phyloP scores from a whole-genome alignment of 2,797 vertebrate genomes.

The Eptatretus atami region DNA sequence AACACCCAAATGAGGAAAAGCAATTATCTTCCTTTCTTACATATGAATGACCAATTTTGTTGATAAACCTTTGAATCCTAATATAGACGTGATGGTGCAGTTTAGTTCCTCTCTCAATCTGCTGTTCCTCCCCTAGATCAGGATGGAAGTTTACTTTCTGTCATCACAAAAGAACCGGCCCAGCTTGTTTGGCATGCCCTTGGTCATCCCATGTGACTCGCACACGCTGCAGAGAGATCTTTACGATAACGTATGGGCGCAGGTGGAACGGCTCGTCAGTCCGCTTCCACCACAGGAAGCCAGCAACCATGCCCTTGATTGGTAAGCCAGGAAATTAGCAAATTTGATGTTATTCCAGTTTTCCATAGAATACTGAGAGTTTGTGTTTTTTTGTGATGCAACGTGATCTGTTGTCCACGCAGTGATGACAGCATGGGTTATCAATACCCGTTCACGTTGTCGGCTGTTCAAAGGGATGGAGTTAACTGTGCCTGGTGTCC shows the following conservation, averaged over 20 bases:
- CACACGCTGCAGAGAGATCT: slow-evolving; percentile 65
- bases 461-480: slow-evolving; percentile 75
- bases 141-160: slow-evolving; percentile 76
- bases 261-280: slow-evolving; percentile 80
- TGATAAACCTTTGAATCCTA: no score
- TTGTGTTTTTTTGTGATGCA: no score
- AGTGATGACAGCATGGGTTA: slow-evolving; percentile 97
- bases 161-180: slow-evolving; percentile 91
- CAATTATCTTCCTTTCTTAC: no score
- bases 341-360: no score
- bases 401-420: slow-evolving; percentile 9
- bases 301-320: slow-evolving; percentile 92
- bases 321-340: slow-evolving; percentile 20
- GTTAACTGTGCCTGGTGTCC: slow-evolving; percentile 88
- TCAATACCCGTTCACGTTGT: slow-evolving; percentile 79
- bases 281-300: slow-evolving; percentile 88
- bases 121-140: slow-evolving; percentile 33
- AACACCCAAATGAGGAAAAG: neutral
- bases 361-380: no score
- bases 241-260: slow-evolving; percentile 82
- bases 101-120: neutral
- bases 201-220: slow-evolving; percentile 85
- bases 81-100: neutral
- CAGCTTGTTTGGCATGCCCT: slow-evolving; percentile 82
- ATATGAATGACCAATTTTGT: no score